Base-by-base conservation (phyloP, 2,797 vertebrate genomes). In the Enteromius thamalakanensis region DNA sequence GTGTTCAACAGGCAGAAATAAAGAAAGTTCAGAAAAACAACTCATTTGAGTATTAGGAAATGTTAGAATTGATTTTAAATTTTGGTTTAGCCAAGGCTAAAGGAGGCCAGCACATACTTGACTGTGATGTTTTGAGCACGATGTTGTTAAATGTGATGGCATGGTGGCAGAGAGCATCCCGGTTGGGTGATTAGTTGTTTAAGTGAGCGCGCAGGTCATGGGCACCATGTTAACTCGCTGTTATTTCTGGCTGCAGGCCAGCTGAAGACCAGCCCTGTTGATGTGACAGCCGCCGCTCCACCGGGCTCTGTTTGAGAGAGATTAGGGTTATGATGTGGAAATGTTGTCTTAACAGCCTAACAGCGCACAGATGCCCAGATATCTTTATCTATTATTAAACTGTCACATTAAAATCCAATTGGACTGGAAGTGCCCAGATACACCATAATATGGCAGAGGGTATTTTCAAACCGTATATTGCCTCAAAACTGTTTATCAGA, bases 251-350 rank as follows among this genome's bases (percentile, higher is more conserved):
- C 79, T 69, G 62, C 40, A 60, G 83, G 49, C 83, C 78, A 81
- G 51, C 19, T 72, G 26, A 85, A 29, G 37, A 64, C 58, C 47
- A 29, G 58, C 32, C 58, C 37, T 74, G 84, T 65, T 74, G 84
- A 85, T 78, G 74, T 45, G 45, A 72, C 45, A 78, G 55, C 79
- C 53, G 4, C 53, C 40, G 32, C 40, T 71, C 17, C 58, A 40
- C 17, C 14, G 2, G 17, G 17, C 53, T 53, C 37, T 70, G 58
- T 85, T 53, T 72, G 67, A 29, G 53, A 69, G 37, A 81, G 72
- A 81, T 81, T 85, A 81, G 64, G 74, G 55, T 85, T 78, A 82
- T 81, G n/a, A 81, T 85, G 79, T 72, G 67, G 67, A 85, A 78
- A 70, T 67, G 42, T 81, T 51, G 42, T 71, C 65, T 69, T 85